Evolutionary conservation across 2,113 vertebrate genomes (phyloP).

Genomic region (Vulpes ferrilata): DNA sequence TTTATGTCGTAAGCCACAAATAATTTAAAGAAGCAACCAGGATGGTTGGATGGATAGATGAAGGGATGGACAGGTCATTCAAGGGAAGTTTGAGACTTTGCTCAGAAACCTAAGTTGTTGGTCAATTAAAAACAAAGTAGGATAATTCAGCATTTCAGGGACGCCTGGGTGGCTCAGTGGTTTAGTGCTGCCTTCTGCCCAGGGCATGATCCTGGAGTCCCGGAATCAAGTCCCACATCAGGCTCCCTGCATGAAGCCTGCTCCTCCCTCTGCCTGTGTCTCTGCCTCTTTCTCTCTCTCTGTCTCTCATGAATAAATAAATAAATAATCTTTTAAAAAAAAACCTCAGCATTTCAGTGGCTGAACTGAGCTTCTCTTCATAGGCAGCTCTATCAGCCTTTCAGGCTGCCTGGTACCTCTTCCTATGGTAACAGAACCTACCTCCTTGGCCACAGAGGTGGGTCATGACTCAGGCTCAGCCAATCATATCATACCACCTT

Average conservation of each 20-base stretch:
- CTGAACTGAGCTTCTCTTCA: not conserved
- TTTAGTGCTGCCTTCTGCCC: not conserved
- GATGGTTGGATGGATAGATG: not conserved
- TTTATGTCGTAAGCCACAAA: constrained; percentile 15
- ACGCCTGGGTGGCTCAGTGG: no score
- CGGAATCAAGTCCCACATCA: no score
- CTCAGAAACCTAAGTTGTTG: constrained; percentile 1
- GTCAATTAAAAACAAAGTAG: constrained; percentile 5
- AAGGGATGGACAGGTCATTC: not conserved
- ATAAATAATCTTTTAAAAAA: no score
- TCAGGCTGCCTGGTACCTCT: not conserved
- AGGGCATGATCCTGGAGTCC: not conserved
- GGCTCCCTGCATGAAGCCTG: no score
- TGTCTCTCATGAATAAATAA: no score
- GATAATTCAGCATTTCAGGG: not conserved
- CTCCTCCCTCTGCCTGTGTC: no score
- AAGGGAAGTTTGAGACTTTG: constrained; percentile 9
- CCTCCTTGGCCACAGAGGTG: not conserved
- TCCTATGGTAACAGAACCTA: not conserved
- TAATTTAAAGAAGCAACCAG: constrained; percentile 39
- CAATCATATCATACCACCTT: not conserved
- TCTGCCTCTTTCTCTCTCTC: no score
- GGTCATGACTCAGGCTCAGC: not conserved
- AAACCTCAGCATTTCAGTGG: not conserved
- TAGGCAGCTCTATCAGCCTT: not conserved